Evolutionary conservation across 2,797 vertebrate genomes (phyloP).

Genomic region (Lacerta bilineata): DNA sequence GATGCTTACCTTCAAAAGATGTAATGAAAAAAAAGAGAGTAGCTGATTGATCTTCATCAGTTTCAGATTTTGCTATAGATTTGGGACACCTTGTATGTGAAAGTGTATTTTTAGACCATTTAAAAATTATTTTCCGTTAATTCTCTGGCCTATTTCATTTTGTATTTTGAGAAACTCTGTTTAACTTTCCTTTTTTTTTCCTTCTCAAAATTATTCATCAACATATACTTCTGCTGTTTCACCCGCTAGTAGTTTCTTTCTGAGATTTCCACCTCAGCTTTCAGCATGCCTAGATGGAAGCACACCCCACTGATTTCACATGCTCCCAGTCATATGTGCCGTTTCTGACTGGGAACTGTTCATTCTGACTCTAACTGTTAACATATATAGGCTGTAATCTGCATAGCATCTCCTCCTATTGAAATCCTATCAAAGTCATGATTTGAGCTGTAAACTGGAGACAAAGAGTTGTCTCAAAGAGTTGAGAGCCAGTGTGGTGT

Average conservation of each 20-base stretch:
- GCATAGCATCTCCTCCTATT: neutral
- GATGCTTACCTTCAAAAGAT: neutral
- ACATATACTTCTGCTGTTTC: no score
- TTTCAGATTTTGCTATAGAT: neutral
- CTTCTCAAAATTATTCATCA: neutral
- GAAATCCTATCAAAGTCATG: neutral
- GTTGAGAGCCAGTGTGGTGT: no score
- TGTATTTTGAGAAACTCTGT: neutral
- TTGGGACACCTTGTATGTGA: neutral
- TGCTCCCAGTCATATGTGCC: neutral
- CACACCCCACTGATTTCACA: neutral
- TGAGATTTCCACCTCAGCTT: neutral
- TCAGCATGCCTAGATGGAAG: neutral
- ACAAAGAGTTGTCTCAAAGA: neutral
- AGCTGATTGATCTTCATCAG: neutral
- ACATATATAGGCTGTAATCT: neutral
- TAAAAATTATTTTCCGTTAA: neutral
- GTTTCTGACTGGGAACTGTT: neutral
- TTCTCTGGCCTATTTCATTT: neutral
- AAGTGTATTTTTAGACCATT: neutral
- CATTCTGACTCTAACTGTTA: neutral
- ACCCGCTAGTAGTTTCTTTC: neutral
- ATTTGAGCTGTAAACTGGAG: neutral
- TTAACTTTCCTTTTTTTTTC: neutral
- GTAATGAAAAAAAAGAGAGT: neutral